These are phyloP conservation scores for Dione juno DNA, from an alignment of 2,888 invertebrate genomes.

Conservation along the genomic window DNA sequence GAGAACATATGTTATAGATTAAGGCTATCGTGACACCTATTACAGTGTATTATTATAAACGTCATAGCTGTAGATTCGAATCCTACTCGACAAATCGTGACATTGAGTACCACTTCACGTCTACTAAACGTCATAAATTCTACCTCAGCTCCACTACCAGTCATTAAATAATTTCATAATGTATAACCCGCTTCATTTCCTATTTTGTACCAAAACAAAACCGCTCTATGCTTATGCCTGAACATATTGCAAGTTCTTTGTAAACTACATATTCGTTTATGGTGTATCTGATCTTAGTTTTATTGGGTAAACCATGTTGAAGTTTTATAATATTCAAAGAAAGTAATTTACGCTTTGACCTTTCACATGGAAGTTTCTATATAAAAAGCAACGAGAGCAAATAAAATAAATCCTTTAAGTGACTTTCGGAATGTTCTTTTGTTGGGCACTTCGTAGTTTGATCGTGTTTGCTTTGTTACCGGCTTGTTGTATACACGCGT, in stretches of 20 bases:
- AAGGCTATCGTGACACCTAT: no score
- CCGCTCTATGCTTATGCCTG: conserved; percentile 44
- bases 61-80: no score
- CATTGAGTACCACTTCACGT: no score
- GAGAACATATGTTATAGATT: no score
- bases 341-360: conserved; percentile 45
- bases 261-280: conserved; percentile 52
- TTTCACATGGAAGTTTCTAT: conserved; percentile 35
- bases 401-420: conserved; percentile 21
- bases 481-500: background rate
- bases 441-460: conserved; percentile 2
- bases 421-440: conserved; percentile 8
- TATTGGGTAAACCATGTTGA: conserved; percentile 58
- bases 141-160: no score
- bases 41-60: no score
- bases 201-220: conserved; percentile 45
- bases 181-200: background rate
- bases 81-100: no score
- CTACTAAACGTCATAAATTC: no score
- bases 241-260: conserved; percentile 62
- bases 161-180: background rate
- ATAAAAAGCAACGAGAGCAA: conserved; percentile 29
- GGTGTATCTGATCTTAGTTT: conserved; percentile 56
- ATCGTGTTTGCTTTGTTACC: conserved; percentile 12
- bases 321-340: conserved; percentile 55